Evolutionary conservation across 2,113 vertebrate genomes (phyloP).

Genomic region (Peromyscus californicus): DNA sequence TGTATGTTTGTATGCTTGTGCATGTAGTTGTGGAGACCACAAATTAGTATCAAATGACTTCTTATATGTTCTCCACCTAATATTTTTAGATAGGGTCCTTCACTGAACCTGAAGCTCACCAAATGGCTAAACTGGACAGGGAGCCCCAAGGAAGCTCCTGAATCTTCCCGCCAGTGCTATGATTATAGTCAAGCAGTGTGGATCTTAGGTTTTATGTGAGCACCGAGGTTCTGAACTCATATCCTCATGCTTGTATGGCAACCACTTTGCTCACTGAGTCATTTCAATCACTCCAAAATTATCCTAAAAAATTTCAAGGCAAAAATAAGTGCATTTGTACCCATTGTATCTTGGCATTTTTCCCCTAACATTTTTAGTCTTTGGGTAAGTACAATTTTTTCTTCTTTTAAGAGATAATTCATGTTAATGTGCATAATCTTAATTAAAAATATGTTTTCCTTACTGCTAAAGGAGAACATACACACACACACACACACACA

Average conservation of each 20-base stretch:
- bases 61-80: neutral
- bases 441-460: neutral
- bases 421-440: neutral
- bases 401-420: neutral
- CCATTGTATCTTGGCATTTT: neutral
- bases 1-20: neutral
- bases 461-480: neutral
- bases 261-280: too few relatives aligned
- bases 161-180: neutral
- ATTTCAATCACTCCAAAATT: neutral
- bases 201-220: neutral
- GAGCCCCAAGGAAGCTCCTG: too few relatives aligned
- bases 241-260: neutral
- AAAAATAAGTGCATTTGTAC: neutral
- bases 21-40: too few relatives aligned
- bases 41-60: neutral
- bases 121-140: too few relatives aligned
- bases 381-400: neutral
- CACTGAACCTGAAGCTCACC: neutral
- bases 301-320: too few relatives aligned
- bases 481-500: too few relatives aligned
- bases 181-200: neutral
- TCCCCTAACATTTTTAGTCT: neutral
- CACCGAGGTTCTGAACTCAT: neutral
- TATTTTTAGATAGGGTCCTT: neutral